Evolutionary conservation across 1,140 invertebrate genomes (phyloP), one percentile per base, ranked within the genome.

Genomic region (Bombus affinis): DNA sequence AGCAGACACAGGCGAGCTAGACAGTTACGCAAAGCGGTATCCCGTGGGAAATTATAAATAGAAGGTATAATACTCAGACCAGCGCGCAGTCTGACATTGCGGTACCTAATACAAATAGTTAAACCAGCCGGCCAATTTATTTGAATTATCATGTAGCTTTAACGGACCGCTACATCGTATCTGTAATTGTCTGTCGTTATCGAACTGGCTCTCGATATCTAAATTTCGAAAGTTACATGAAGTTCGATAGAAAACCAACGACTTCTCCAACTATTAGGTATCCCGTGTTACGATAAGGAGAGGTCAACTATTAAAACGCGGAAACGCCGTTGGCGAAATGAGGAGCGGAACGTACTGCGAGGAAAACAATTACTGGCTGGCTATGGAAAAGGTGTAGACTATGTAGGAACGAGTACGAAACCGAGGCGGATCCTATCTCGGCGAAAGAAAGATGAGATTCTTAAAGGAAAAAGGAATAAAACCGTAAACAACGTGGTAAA

Each of bases 11-110:
- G 18, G 44, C 32, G n/a, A 39, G 39, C 37, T 28, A 53, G 83
- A 59, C 32, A 28, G 66, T 73, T 71, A 35, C 77, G 70, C 83
- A 42, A 68, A 81, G 18, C 28, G 59, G 59, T 37, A n/a, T 57
- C 83, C 70, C 83, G 13, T 44, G 83, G 83, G 83, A 85, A 85
- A 85, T 85, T 85, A 85, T 85, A 85, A 85, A 85, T 85, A 81
- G 78, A 62, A 66, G 70, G 59, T 66, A 47, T 47, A 74, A 74
- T 85, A 85, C 78, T 9, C 18, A 39, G 25, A 2, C 12, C 3
- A 15, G 25, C 10, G 18, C 12, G 70, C 22, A 1, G 37, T 13
- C 66, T 79, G 66, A 47, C 83, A 47, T 71, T 68, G 47, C 42
- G 42, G 57, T 37, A 42, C 18, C 44, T 81, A 85, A 85, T 57